A percentile compares a stretch with the other conserved stretches of the same genome.
Evolutionary conservation across 2,888 invertebrate species (phyloP).

Genomic region (Nomada fabriciana): DNA sequence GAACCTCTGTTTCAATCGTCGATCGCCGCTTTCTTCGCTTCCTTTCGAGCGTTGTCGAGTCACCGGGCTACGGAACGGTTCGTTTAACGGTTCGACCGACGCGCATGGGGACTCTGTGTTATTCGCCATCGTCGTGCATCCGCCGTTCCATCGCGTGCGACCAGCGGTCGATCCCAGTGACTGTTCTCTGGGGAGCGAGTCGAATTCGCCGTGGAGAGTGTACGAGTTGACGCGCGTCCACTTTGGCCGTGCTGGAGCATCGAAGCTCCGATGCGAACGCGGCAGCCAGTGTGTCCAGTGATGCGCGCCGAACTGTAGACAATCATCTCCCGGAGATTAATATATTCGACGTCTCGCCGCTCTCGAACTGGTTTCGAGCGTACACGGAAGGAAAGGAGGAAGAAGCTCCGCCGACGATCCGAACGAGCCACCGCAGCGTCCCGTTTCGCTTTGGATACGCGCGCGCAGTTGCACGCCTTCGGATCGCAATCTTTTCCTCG

Average conservation of each 20-base stretch:
- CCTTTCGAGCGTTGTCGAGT: slow-evolving; percentile 1
- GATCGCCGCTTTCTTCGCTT: slow-evolving; percentile 19
- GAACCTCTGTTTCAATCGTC: slow-evolving; percentile 17
- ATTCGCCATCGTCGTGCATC: neutral
- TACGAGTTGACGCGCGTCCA: neutral
- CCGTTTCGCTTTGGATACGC: slow-evolving; percentile 22
- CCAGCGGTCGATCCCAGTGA: no score
- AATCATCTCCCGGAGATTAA: neutral
- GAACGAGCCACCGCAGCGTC: neutral
- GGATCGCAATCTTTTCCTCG: slow-evolving; percentile 1
- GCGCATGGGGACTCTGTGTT: neutral
- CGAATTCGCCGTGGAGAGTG: neutral
- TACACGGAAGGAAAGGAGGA: slow-evolving; percentile 1
- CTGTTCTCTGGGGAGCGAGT: no score
- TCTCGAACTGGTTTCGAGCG: neutral
- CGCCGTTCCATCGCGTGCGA: slow-evolving; percentile 1
- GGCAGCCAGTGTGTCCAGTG: slow-evolving; percentile 12
- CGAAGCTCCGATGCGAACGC: neutral
- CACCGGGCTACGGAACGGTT: neutral
- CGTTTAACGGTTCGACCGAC: neutral
- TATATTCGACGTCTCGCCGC: slow-evolving; percentile 7
- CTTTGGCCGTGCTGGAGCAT: neutral
- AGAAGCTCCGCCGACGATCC: neutral
- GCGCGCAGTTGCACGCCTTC: slow-evolving; percentile 28
- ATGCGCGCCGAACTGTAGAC: slow-evolving; percentile 6